Evolutionary conservation across 2,797 vertebrate species (phyloP).

Genomic region (Sparidentex hasta): DNA sequence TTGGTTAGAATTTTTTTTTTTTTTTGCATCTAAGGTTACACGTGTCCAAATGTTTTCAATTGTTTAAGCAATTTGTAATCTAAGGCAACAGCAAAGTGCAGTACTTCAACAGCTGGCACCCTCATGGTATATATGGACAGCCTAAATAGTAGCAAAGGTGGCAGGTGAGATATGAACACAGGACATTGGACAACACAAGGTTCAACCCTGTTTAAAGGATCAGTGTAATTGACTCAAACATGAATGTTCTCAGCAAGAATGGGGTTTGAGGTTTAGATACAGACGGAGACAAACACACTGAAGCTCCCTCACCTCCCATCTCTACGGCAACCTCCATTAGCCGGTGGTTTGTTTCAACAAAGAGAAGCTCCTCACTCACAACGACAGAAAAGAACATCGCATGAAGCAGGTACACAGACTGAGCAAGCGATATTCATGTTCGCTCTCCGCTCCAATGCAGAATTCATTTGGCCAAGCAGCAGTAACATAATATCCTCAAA

Average conservation of each 20-base stretch:
- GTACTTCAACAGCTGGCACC: slow-evolving; percentile 12
- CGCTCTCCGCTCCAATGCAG: neutral
- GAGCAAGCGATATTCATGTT: slow-evolving; percentile 2
- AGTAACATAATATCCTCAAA: neutral
- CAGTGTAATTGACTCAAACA: neutral
- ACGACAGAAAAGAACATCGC: slow-evolving; percentile 12
- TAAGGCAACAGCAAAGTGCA: neutral
- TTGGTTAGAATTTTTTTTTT: neutral
- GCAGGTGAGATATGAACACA: neutral
- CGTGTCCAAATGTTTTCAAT: neutral
- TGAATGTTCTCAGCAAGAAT: neutral
- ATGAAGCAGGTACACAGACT: slow-evolving; percentile 8
- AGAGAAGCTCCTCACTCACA: slow-evolving; percentile 17
- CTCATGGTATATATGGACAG: neutral
- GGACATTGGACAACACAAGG: neutral
- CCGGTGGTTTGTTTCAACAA: slow-evolving; percentile 49
- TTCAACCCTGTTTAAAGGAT: neutral
- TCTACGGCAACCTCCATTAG: slow-evolving; percentile 52
- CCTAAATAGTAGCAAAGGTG: neutral
- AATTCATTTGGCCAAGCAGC: neutral
- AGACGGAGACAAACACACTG: slow-evolving; percentile 15
- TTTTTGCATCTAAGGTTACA: no score
- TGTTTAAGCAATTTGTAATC: neutral
- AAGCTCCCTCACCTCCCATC: slow-evolving; percentile 47
- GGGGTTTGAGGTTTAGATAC: neutral